A percentile compares a stretch with the other conserved stretches of the same genome.
phyloP scores from a whole-genome alignment of 2,888 invertebrate genomes.

The Nineta flava region DNA sequence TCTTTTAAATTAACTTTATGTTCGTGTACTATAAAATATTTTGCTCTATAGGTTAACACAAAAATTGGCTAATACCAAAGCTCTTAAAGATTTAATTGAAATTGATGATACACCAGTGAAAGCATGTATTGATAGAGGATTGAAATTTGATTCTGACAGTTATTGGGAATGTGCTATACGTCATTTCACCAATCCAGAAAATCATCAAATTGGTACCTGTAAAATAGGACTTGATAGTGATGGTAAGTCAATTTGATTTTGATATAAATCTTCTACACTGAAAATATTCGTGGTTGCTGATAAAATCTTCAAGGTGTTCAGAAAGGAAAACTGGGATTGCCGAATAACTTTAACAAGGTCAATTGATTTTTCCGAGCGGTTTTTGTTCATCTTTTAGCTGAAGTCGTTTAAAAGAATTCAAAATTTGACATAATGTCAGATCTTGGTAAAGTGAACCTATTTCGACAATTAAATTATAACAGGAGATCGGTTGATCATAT shows the following conservation, averaged over 20 bases:
- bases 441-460: too few species aligned
- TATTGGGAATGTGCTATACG: slow-evolving; percentile 10
- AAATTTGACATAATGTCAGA: too few species aligned
- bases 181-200: slow-evolving; percentile 11
- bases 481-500: too few species aligned
- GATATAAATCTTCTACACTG: background rate
- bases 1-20: too few species aligned
- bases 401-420: too few species aligned
- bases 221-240: slow-evolving; percentile 9
- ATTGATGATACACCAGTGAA: slow-evolving; percentile 6
- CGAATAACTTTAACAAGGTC: too few species aligned
- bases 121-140: slow-evolving; percentile 4
- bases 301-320: background rate
- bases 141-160: slow-evolving; percentile 4
- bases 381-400: too few species aligned
- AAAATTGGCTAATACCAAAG: slow-evolving; percentile 6
- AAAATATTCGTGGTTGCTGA: background rate
- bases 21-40: background rate
- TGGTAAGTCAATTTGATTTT: slow-evolving; percentile 5
- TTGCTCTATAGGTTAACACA: slow-evolving; percentile 3
- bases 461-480: too few species aligned
- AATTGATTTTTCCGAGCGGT: too few species aligned
- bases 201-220: slow-evolving; percentile 11
- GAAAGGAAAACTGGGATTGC: too few species aligned
- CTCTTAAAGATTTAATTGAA: slow-evolving; percentile 8